phyloP scores from a whole-genome alignment of 2,888 invertebrate species.

The Drosophila infuscata region DNA sequence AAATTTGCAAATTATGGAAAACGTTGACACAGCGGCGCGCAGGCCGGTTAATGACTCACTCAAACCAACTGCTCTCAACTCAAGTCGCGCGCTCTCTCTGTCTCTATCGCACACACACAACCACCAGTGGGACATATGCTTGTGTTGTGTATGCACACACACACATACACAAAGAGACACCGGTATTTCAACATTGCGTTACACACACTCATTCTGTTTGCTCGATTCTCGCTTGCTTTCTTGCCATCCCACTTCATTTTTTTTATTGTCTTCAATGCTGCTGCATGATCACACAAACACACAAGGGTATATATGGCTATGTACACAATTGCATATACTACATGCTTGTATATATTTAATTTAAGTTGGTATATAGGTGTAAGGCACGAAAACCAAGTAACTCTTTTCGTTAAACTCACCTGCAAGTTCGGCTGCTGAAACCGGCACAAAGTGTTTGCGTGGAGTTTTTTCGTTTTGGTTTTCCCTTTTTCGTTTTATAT shows the following conservation, averaged over 20 bases:
- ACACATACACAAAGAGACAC: constrained; percentile 42
- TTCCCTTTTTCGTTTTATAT: constrained; percentile 18
- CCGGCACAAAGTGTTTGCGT: constrained; percentile 60
- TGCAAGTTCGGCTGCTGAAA: constrained; percentile 52
- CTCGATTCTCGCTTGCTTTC: constrained; percentile 43
- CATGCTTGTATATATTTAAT: background rate
- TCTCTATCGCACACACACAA: constrained; percentile 1
- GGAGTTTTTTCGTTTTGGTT: constrained; percentile 41
- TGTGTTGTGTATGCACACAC: constrained; percentile 4
- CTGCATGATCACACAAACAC: constrained; percentile 48
- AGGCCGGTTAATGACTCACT: constrained; percentile 78
- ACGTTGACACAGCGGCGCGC: constrained; percentile 46
- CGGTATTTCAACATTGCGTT: constrained; percentile 74
- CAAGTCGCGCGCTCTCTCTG: constrained; percentile 43
- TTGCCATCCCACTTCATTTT: constrained; percentile 52
- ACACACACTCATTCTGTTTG: constrained; percentile 56
- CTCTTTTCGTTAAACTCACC: constrained; percentile 46
- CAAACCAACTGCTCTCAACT: constrained; percentile 49
- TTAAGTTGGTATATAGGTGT: constrained; percentile 9
- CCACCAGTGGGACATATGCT: constrained; percentile 7
- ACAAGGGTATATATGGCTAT: constrained; percentile 7
- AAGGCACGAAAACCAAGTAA: constrained; percentile 43
- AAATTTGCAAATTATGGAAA: constrained; percentile 34
- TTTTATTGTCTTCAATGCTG: constrained; percentile 50
- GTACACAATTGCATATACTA: constrained; percentile 16